These are phyloP conservation scores for Ranitomeya variabilis DNA, from an alignment of 2,113 vertebrate genomes.

Conservation along the genomic window DNA sequence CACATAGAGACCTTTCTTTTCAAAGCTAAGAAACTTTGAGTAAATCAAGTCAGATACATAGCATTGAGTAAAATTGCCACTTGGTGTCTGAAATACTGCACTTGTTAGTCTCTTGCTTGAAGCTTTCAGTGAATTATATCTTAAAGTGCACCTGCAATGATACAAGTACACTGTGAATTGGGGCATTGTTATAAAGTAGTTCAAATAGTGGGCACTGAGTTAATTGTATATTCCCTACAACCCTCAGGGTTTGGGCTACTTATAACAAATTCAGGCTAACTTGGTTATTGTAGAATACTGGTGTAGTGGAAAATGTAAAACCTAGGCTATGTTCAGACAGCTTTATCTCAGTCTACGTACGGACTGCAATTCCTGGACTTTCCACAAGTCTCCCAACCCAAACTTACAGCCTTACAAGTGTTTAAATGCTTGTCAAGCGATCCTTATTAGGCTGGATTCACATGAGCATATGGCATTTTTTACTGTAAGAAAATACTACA, in stretches of 20 bases:
- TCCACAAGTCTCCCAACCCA: too few species aligned
- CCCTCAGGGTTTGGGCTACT: neutral
- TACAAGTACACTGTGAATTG: neutral
- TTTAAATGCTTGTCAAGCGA: too few species aligned
- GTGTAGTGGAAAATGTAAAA: too few species aligned
- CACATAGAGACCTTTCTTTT: neutral
- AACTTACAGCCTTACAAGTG: too few species aligned
- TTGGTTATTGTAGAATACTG: too few species aligned
- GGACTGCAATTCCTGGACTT: too few species aligned
- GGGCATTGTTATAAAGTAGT: neutral
- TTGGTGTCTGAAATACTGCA: neutral
- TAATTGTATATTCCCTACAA: neutral
- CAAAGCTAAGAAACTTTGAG: neutral
- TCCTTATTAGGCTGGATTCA: too few species aligned
- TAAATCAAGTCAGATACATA: neutral
- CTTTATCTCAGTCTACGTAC: too few species aligned
- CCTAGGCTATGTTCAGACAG: too few species aligned
- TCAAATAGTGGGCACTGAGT: neutral
- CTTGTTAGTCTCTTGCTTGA: neutral
- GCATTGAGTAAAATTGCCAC: slow-evolving; percentile 10
- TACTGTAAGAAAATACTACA: too few species aligned
- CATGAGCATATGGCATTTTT: too few species aligned
- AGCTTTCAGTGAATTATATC: neutral
- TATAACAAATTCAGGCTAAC: neutral
- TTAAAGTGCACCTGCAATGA: neutral